phyloP scores from a whole-genome alignment of 1,140 invertebrate genomes.

The Odontomachus brunneus region DNA sequence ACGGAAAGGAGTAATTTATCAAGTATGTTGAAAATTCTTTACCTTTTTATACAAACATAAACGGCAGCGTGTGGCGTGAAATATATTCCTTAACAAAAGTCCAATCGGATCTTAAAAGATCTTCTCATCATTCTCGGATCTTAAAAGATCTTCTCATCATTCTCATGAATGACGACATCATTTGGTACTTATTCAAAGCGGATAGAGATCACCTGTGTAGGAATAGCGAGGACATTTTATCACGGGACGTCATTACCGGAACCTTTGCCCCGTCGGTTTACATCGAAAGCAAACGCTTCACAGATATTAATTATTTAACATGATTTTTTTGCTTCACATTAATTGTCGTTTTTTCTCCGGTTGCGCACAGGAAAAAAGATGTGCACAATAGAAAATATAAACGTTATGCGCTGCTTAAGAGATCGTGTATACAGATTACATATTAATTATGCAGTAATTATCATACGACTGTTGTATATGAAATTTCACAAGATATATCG shows the following conservation, averaged over 20 bases:
- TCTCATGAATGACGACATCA: not conserved
- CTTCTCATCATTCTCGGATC: not conserved
- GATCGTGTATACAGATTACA: too few relatives aligned
- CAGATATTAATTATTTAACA: not conserved
- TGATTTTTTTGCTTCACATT: not conserved
- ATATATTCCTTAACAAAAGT: not conserved
- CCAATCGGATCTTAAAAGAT: not conserved
- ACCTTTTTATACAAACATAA: not conserved
- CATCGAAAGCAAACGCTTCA: not conserved
- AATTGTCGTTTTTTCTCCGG: not conserved
- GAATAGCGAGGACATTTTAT: not conserved
- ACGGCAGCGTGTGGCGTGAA: not conserved
- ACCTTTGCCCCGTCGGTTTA: not conserved
- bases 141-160: not conserved
- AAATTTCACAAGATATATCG: not conserved
- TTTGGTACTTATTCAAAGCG: slow-evolving; percentile 5
- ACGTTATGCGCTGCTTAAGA: not conserved
- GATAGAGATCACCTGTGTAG: not conserved
- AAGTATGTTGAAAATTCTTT: slow-evolving; percentile 67
- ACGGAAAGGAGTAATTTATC: slow-evolving; percentile 73
- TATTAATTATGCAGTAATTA: too few relatives aligned
- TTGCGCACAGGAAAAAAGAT: not conserved
- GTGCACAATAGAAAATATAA: too few relatives aligned
- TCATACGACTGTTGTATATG: too few relatives aligned
- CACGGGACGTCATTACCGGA: not conserved